phyloP scores from a whole-genome alignment of 2,888 invertebrate genomes.

The Volucella inanis region DNA sequence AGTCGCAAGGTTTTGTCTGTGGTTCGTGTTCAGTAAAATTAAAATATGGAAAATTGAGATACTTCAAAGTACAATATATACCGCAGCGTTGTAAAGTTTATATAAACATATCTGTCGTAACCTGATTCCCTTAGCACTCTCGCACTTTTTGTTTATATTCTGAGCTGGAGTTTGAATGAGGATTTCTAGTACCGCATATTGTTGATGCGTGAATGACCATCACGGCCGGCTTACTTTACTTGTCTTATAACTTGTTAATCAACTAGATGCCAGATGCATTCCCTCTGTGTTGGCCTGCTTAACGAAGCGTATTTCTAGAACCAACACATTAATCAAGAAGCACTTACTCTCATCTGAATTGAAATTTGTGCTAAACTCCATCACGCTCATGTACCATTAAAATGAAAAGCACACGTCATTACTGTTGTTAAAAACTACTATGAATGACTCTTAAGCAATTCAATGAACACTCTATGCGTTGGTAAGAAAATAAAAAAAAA shows the following conservation, averaged over 20 bases:
- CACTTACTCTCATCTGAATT: slow-evolving; percentile 32
- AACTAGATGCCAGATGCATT: too few species aligned
- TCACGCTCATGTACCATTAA: slow-evolving; percentile 23
- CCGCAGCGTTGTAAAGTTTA: too few species aligned
- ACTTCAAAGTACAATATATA: too few species aligned
- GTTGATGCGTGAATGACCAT: slow-evolving; percentile 4
- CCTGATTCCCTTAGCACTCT: too few species aligned
- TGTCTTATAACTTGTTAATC: slow-evolving; percentile 1
- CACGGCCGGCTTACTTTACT: background rate
- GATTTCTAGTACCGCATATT: too few species aligned
- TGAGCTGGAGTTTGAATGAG: too few species aligned
- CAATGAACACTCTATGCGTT: slow-evolving; percentile 23
- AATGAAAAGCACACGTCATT: background rate
- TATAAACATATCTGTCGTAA: too few species aligned
- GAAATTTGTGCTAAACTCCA: slow-evolving; percentile 42
- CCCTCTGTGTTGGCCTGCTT: slow-evolving; percentile 6
- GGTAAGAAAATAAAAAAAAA: slow-evolving; percentile 2
- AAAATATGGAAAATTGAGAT: too few species aligned
- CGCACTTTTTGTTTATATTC: too few species aligned
- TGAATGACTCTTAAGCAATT: slow-evolving; percentile 18
- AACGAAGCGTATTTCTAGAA: slow-evolving; percentile 40
- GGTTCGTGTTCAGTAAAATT: too few species aligned
- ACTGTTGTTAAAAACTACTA: slow-evolving; percentile 38
- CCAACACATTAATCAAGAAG: slow-evolving; percentile 36
- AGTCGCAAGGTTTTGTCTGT: too few species aligned